Evolutionary conservation across 2,888 invertebrate species (phyloP), one percentile per base, ranked within the genome.

Genomic region (Liopterus haemorrhoidalis): DNA sequence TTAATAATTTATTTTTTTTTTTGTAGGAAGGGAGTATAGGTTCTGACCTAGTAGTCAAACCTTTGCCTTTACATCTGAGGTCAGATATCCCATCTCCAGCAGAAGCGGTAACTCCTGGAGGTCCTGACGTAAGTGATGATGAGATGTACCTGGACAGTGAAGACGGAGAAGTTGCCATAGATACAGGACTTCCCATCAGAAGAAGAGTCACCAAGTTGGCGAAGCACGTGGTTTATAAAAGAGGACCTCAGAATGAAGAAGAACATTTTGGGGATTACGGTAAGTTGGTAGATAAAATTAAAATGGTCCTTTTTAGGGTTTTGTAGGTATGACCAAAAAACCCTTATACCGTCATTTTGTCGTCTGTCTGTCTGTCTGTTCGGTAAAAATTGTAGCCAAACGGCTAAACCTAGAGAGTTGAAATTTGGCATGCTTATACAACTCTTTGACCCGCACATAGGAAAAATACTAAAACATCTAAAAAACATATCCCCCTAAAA

Each of bases 11-110:
- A 3, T 36, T 24, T 49, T 37, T 28, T 43, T 24, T 14, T 36
- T 57, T 57, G 49, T 74, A 93, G 92, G 90, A 93, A 70, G 93
- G 93, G 56, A 90, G 90, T 57, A 89, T 94, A 54, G 93, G 93
- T 51, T 80, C 86, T 66, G 85, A 90, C 59, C 70, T 91, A 63
- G 86, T 93, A 56, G 88, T 94, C 64, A 79, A 86, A 58, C 91
- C 93, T 49, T 72, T 92, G 52, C 91, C 92, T 33, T 72, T 80
- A 57, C 78, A 84, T 49, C 74, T 90, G 25, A 38, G 32, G 11
- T 18, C 25, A 8, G 38, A 40, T 12, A 27, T 38, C 24, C 38
- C 16, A 19, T 16, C 6, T 6, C 37, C 44, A 31, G n/a, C 22
- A 12, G 41, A 44, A 12, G 41, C 32, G 11, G 37, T 70, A 57